Evolutionary conservation across 2,888 invertebrate species (phyloP).

Genomic region (Heliconius sara): DNA sequence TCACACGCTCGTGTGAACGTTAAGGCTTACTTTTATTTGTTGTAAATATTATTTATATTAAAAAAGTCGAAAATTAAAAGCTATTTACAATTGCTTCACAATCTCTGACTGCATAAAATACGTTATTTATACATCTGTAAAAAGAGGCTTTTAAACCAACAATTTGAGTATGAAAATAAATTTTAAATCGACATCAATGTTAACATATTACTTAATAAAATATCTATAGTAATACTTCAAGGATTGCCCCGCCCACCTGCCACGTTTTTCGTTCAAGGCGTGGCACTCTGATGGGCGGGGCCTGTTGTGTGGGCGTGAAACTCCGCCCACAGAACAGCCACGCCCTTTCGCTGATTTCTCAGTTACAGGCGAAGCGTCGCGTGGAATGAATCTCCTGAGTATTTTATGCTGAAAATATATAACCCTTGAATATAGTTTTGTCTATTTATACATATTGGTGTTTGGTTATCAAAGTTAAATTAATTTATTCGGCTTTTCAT

Average conservation of each 20-base stretch:
- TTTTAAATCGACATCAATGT: constrained; percentile 75
- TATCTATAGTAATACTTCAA: constrained; percentile 80
- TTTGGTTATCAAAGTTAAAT: neutral
- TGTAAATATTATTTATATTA: too few species aligned
- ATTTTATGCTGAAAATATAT: constrained; percentile 12
- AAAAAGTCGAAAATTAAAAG: neutral
- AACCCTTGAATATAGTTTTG: neutral
- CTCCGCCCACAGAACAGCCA: constrained; percentile 67
- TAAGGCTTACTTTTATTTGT: too few species aligned
- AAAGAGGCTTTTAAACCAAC: constrained; percentile 35
- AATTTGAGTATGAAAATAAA: constrained; percentile 59
- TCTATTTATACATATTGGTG: neutral
- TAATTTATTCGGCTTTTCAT: neutral
- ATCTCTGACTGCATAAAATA: neutral
- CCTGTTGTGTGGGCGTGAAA: constrained; percentile 53
- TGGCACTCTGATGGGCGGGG: constrained; percentile 63
- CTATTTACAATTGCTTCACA: neutral
- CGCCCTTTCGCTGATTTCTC: constrained; percentile 74
- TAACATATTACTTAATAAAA: constrained; percentile 83
- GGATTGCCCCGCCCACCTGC: constrained; percentile 74
- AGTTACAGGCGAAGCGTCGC: constrained; percentile 73
- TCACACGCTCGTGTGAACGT: too few species aligned
- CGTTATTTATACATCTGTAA: constrained; percentile 29
- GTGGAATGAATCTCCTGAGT: constrained; percentile 64
- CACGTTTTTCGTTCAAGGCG: constrained; percentile 73